Conservation (phyloP, 1,140 invertebrate genomes). For the Oscheius sp. region DNA sequence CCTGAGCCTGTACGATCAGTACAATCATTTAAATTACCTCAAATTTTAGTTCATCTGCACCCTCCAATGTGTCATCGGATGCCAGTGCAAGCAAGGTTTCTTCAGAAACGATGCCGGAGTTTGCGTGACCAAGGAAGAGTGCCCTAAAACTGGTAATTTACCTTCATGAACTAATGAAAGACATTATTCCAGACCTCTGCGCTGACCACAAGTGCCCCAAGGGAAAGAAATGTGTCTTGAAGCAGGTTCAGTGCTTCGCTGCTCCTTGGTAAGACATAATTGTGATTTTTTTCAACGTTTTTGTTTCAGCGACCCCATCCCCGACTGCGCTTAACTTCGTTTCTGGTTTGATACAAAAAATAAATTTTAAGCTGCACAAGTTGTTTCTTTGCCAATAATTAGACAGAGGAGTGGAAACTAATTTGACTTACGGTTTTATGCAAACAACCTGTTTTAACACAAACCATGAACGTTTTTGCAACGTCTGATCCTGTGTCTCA, state of each 20-base stretch:
- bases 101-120: not conserved
- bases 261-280: conserved; percentile 3
- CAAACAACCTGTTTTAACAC: not conserved
- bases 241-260: conserved; percentile 13
- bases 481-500: not conserved
- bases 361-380: no score
- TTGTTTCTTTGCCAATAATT: no score
- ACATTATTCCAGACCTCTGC: not conserved
- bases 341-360: no score
- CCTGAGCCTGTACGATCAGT: conserved; percentile 1
- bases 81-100: conserved; percentile 17
- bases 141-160: not conserved
- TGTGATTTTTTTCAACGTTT: not conserved
- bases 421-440: no score
- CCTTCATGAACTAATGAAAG: not conserved
- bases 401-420: no score
- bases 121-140: not conserved
- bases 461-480: not conserved
- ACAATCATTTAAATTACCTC: not conserved
- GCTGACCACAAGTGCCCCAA: not conserved
- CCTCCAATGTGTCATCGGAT: conserved; percentile 14
- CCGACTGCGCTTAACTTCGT: no score
- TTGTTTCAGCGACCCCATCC: conserved; percentile 13
- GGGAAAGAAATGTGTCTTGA: conserved; percentile 10
- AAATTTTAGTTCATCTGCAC: conserved; percentile 16